Base-by-base conservation (phyloP, 1,140 invertebrate species). In the Drosophila truncata region DNA sequence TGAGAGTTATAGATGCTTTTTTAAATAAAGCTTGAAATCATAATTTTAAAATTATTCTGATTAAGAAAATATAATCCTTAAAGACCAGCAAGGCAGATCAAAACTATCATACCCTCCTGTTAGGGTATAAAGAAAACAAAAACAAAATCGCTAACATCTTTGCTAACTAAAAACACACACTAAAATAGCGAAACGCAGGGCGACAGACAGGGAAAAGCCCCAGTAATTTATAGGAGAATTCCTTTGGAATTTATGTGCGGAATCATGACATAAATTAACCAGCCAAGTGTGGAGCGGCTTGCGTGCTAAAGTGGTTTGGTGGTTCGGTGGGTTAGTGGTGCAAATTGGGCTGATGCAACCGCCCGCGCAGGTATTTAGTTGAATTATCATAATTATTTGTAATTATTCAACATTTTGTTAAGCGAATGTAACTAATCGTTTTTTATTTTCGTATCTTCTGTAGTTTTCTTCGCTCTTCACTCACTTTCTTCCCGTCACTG, bases 361-460 rank as follows among this genome's bases (percentile, higher is more conserved):
- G 85, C 84, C 76, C 80, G 83, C 83, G 42, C 85, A 69, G 65
- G 65, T 71, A 69, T 87, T 85, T 79, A 85, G 71, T 55, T 85
- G 87, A 90, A 88, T 85, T 82, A 88, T 85, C 47, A 83, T 83
- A 83, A 84, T 83, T 79, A 72, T 77, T 73, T 66, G 70, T 75
- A 88, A 88, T 88, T 88, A 90, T 90, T 65, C 66, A 90, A 88
- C 81, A 85, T 79, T 88, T 90, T 88, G 81, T 82, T 85, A 58
- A 67, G 78, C 78, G 78, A 79, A 76, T 80, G 84, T 72, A 88
- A 84, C 78, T 90, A 88, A 88, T 84, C 52, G 80, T 27, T 64
- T 49, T 65, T 54, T 50, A 20, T 16, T 42, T 55, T 25, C 37
- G 11, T 23, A 47, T 39, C 27, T 52, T 59, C 61, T 49, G 20